These are phyloP conservation scores for Tetraodon nigroviridis DNA, from an alignment of 2,113 vertebrate genomes.

Conservation along the genomic window DNA sequence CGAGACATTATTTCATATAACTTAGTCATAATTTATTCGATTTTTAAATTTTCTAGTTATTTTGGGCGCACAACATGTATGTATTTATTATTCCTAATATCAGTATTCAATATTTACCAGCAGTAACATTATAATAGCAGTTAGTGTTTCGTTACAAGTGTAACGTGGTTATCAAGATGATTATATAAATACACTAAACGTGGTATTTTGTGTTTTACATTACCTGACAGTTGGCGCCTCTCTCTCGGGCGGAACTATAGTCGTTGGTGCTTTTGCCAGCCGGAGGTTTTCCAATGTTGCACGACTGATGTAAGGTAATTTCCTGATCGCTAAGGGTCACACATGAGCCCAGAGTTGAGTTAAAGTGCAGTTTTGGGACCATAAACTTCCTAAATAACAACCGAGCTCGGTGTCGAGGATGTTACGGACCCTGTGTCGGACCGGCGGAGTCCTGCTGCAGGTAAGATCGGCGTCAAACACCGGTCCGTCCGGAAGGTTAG, in stretches of 20 bases:
- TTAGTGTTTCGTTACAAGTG: too few relatives aligned
- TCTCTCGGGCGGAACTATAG: too few relatives aligned
- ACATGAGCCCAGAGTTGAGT: conserved; percentile 14
- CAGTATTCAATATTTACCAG: too few relatives aligned
- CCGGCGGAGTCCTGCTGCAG: conserved; percentile 64
- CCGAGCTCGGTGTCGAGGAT: conserved; percentile 22
- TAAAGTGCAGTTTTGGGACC: background rate
- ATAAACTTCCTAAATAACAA: rapidly evolving
- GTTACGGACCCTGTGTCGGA: conserved; percentile 67
- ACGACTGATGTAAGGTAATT: conserved; percentile 62
- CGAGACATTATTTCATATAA: too few relatives aligned
- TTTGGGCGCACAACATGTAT: background rate
- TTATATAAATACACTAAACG: too few relatives aligned
- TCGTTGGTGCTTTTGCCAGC: background rate
- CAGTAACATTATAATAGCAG: too few relatives aligned
- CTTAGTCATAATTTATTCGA: too few relatives aligned
- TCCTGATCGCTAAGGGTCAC: conserved; percentile 55
- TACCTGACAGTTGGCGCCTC: too few relatives aligned
- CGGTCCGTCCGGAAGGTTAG: background rate
- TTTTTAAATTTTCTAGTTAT: too few relatives aligned
- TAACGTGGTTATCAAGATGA: too few relatives aligned
- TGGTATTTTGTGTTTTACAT: too few relatives aligned
- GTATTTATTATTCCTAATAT: background rate
- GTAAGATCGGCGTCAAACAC: conserved; percentile 28
- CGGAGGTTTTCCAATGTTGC: conserved; percentile 23